Evolutionary conservation across 2,888 invertebrate genomes (phyloP), one percentile per base, ranked within the genome.

Genomic region (Pterostichus niger): DNA sequence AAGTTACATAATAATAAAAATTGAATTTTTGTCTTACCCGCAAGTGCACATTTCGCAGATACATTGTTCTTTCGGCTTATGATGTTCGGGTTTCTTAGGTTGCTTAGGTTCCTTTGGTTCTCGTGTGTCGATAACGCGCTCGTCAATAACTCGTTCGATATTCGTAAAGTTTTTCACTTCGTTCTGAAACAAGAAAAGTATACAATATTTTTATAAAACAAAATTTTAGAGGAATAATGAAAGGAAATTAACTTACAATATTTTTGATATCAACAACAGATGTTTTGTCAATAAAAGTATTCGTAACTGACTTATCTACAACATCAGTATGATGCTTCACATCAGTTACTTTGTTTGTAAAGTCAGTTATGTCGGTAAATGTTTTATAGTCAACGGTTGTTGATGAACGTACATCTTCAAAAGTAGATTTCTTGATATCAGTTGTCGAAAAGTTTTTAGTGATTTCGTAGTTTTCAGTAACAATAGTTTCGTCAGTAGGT

Each of bases 41-140:
- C 97, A 97, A 88, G 96, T 97, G 89, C 97, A 97, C 85, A 97
- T 94, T 91, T 97, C 96, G 89, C 97, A 97, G 87, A 97, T 96
- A 89, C 97, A 97, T 89, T 96, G 95, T 88, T 96, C 96, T 88
- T 94, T 91, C 88, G 7, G 90, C 33, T 89, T 86, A 44, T 89
- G 87, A 0, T 86, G 24, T 24, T 24, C 24, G 49, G 56, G 56
- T 56, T 15, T 17, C 11, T 86, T 85, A 89, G 2, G 91, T 68
- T 89, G 87, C 76, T 89, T 88, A 2, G 88, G 86, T 81, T 90
- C 89, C 85, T 88, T 89, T 17, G 90, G 88, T 2, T 88, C 88
- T 85, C 90, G 89, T 81, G 88, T 89, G 85, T 91, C 90, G 82
- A 92, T 91, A 7, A 91, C 90, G 87, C 91, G 91, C 85, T 92